Evolutionary conservation across 2,888 invertebrate species (phyloP), one percentile per base, ranked within the genome.

Genomic region (Homarus gammarus): DNA sequence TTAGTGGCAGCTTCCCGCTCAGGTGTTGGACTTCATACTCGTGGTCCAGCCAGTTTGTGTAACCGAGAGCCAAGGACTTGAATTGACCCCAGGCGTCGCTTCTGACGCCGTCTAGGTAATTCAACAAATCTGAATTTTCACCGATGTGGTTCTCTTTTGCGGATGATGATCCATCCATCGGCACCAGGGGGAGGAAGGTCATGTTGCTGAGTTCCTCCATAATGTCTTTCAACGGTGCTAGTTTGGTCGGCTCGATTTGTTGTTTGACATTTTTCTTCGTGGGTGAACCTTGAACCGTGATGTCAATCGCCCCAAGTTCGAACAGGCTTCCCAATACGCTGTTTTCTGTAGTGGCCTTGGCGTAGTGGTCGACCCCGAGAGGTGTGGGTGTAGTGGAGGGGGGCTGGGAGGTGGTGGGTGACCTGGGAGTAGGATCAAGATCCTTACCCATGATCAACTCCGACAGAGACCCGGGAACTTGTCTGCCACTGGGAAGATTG

Each of bases 51-150:
- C 79, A 87, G 64, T 87, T 81, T 8, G 84, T 73, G 81, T 87
- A 90, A 10, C 87, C 49, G 12, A 84, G 49, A 49, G 79, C 73
- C 64, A 90, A 22, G 22, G 84, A 51, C 75, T 90, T 90, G 79
- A 90, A 90, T 72, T 90, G 87, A 27, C 40, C 83, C 90, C 90
- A 90, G 33, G 84, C 90, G 49, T 84, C 81, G n/a, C 81, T 83
- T 36, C 90, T 72, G 22, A 90, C 33, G 18, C 44, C 49, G 31
- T 87, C 87, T 36, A 90, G 72, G 51, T 90, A 90, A 44, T 61
- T n/a, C 15, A 79, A 56, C 22, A 87, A 44, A 12, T n/a, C n/a
- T 72, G 68, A 0, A 51, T n/a, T 49, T 12, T 38, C 51, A 8
- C 70, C 77, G 5, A 51, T 18, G 22, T 40, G 27, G 12, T 78